A percentile compares a stretch with the other conserved stretches of the same genome.
phyloP scores from a whole-genome alignment of 2,113 vertebrate species.

The Oryzias woworae region DNA sequence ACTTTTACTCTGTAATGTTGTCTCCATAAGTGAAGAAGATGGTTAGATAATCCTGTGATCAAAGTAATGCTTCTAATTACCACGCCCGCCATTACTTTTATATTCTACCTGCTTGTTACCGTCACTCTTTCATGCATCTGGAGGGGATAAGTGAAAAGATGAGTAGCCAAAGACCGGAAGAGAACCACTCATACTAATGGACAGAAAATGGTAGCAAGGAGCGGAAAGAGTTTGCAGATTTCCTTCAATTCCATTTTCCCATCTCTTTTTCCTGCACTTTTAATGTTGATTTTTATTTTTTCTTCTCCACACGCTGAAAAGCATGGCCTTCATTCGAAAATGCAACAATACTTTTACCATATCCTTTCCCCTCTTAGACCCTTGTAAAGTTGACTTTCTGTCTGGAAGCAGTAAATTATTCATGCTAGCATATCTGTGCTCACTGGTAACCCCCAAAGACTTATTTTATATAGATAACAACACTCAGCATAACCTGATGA shows the following conservation, averaged over 20 bases:
- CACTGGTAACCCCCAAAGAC: conserved; percentile 1
- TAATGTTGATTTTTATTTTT: conserved; percentile 14
- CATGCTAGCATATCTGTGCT: conserved; percentile 54
- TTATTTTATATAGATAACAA: conserved; percentile 30
- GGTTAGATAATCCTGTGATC: conserved; percentile 49
- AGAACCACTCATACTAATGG: conserved; percentile 68
- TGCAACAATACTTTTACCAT: conserved; percentile 15
- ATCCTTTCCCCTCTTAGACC: conserved; percentile 32
- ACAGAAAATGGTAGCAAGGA: conserved; percentile 37
- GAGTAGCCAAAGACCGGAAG: conserved; percentile 36
- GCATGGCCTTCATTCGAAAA: conserved; percentile 5
- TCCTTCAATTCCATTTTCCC: conserved; percentile 25
- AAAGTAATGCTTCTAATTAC: conserved; percentile 64
- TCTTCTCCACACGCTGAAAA: conserved; percentile 15
- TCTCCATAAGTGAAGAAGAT: conserved; percentile 23
- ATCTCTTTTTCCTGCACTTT: conserved; percentile 25
- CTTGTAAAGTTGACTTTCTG: conserved; percentile 48
- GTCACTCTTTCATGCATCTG: conserved; percentile 17
- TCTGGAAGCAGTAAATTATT: conserved; percentile 66
- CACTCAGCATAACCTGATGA: too few relatives aligned
- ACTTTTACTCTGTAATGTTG: conserved; percentile 36
- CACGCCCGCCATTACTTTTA: conserved; percentile 32
- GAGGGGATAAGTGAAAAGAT: conserved; percentile 43
- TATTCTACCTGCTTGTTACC: conserved; percentile 10
- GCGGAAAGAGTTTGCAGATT: conserved; percentile 20